Conservation (phyloP, 2,113 vertebrate genomes). For the Dipodomys ordii region DNA sequence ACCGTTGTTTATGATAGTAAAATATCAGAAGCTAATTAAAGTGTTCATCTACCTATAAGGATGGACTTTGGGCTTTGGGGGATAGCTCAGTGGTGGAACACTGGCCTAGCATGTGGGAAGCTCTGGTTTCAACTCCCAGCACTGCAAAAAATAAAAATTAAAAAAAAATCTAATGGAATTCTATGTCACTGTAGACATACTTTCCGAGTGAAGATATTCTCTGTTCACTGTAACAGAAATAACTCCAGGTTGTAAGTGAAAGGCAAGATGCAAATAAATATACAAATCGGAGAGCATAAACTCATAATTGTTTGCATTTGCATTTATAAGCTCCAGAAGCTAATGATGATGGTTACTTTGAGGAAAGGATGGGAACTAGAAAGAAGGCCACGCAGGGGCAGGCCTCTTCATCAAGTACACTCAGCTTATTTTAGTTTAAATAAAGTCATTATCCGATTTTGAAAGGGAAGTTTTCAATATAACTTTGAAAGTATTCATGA, state of each 20-base stretch:
- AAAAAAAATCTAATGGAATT: neutral
- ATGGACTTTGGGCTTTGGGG: neutral
- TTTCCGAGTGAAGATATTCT: neutral
- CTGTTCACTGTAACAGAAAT: neutral
- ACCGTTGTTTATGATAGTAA: neutral
- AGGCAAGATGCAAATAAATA: neutral
- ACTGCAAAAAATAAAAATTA: neutral
- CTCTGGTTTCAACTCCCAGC: neutral
- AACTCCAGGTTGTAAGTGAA: neutral
- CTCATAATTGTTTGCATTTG: neutral
- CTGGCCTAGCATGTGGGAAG: neutral
- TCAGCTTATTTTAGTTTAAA: neutral
- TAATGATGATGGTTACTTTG: neutral
- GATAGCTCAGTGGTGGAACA: neutral
- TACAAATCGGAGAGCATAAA: neutral
- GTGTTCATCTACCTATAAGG: neutral
- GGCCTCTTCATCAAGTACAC: neutral
- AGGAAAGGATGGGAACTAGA: neutral
- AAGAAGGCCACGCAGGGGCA: neutral
- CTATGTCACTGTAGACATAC: neutral
- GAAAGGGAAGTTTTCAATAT: conserved; percentile 23
- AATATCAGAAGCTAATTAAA: neutral
- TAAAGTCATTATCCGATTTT: neutral
- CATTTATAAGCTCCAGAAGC: neutral
- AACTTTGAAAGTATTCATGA: neutral